A percentile compares a stretch with the other conserved stretches of the same genome.
phyloP scores from a whole-genome alignment of 92 coral and sea anemone genomes.

The Porites divaricata region DNA sequence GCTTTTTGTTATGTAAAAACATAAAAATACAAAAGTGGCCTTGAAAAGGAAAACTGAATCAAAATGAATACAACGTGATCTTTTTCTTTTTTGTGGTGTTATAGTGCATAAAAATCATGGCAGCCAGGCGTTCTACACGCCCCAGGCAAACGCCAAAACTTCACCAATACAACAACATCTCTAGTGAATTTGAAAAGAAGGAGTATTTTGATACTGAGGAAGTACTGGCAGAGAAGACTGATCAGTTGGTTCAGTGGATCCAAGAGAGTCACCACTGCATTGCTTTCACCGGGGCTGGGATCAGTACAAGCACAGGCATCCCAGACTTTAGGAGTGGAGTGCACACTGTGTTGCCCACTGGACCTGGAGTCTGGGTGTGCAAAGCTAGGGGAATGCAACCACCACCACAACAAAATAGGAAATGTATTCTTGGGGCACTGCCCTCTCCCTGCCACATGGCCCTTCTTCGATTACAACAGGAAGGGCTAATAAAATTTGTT shows the following conservation, averaged over 20 bases:
- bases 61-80: no score
- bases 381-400: slow-evolving; percentile 54
- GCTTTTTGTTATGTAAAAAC: no score
- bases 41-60: no score
- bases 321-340: slow-evolving; percentile 81
- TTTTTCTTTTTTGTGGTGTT: no score
- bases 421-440: slow-evolving; percentile 60
- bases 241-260: slow-evolving; percentile 63
- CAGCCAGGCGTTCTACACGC: neutral
- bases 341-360: slow-evolving; percentile 76
- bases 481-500: slow-evolving; percentile 69
- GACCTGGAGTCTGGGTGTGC: slow-evolving; percentile 81
- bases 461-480: slow-evolving; percentile 61
- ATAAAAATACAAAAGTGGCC: no score
- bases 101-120: no score
- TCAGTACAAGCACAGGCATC: slow-evolving; percentile 84
- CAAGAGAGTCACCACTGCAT: slow-evolving; percentile 71
- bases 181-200: slow-evolving; percentile 65
- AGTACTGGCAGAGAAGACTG: slow-evolving; percentile 50
- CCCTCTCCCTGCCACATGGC: slow-evolving; percentile 83
- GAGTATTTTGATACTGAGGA: slow-evolving; percentile 76
- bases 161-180: neutral
- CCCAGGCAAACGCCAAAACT: slow-evolving; percentile 27
- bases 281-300: slow-evolving; percentile 83
- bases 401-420: slow-evolving; percentile 41